These are phyloP conservation scores for Haliclona indistincta DNA, from an alignment of 37 sponge, comb jelly and placozoan genomes.

Conservation along the genomic window DNA sequence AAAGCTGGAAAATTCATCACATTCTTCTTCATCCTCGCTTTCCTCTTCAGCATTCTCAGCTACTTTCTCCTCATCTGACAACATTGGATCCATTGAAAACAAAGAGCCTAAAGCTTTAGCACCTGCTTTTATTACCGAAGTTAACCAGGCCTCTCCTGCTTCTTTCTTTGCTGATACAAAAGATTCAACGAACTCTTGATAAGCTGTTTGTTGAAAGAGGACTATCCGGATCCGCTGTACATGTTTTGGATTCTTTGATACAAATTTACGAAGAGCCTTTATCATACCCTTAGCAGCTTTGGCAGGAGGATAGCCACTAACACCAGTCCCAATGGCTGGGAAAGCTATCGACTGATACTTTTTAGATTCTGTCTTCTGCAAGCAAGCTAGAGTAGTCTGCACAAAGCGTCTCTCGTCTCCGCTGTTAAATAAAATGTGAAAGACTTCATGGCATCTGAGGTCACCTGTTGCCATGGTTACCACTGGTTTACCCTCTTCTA, in stretches of 20 bases:
- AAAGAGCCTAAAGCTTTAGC: neutral
- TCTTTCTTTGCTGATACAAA: neutral
- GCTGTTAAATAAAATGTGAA: constrained; percentile 47
- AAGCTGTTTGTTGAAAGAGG: constrained; percentile 2
- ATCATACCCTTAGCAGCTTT: constrained; percentile 28
- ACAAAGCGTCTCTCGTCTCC: constrained; percentile 5
- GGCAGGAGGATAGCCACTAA: constrained; percentile 6
- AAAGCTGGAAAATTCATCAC: too few species aligned
- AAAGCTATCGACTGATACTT: constrained; percentile 40
- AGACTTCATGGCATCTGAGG: constrained; percentile 38
- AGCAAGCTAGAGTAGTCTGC: constrained; percentile 3
- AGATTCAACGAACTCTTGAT: neutral
- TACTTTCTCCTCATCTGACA: too few species aligned
- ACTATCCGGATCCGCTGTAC: constrained; percentile 12
- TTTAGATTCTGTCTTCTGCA: constrained; percentile 24
- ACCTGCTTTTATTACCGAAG: neutral
- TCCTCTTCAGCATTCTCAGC: neutral
- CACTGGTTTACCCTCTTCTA: constrained; percentile 39
- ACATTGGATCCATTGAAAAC: too few species aligned
- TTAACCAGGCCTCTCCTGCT: neutral
- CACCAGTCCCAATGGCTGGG: constrained; percentile 56
- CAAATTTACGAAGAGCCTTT: constrained; percentile 28
- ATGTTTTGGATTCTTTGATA: neutral
- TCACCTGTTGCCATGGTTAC: constrained; percentile 40
- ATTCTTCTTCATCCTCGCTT: too few species aligned